Base-by-base conservation (phyloP, 37 sponge, comb jelly and placozoan species). In the Hexactinellida sp. region DNA sequence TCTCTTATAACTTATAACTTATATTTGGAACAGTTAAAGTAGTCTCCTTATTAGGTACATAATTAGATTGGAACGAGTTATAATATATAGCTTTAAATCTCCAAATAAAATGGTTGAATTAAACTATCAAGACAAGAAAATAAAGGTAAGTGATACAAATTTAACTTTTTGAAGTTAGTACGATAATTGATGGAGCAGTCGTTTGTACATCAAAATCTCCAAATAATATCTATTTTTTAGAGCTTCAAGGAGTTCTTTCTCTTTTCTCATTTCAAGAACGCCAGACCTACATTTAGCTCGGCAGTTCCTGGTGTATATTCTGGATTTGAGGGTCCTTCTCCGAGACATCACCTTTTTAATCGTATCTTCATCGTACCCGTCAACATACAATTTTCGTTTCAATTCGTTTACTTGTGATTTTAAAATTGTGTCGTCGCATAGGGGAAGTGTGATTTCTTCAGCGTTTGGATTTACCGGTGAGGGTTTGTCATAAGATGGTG, bases 341-440 rank as follows among this genome's bases (percentile, higher is more conserved):
- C 76, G 25, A 21, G 5, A 23, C 76, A 63, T 63, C 3, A 63
- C 76, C 13, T 28, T 63, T 23, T n/a, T 63, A 63, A 63, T 63
- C 34, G 76, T n/a, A 28, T 63, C 76, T 63, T 63, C 76, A 63
- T 63, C 76, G 76, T 63, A 28, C 3, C 76, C 76, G 34, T 63
- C 76, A n/a, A 63, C 76, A 63, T 63, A 63, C 30, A 63, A 63
- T 28, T 63, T 63, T n/a, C 76, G 25, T 63, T 63, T 63, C 30
- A 63, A 63, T 5, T 63, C 76, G 34, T 63, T 63, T 21, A 63
- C 76, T 63, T 23, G 76, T 63, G 30, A 23, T 32, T 23, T 10
- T 3, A 63, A 28, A 23, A 63, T 28, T 5, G 34, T 63, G 34
- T 63, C 5, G 34, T 63, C 76, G 13, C 13, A 7, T 5, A 63